Conservation (phyloP, 2,113 vertebrate genomes). For the Oryzias celebensis region DNA sequence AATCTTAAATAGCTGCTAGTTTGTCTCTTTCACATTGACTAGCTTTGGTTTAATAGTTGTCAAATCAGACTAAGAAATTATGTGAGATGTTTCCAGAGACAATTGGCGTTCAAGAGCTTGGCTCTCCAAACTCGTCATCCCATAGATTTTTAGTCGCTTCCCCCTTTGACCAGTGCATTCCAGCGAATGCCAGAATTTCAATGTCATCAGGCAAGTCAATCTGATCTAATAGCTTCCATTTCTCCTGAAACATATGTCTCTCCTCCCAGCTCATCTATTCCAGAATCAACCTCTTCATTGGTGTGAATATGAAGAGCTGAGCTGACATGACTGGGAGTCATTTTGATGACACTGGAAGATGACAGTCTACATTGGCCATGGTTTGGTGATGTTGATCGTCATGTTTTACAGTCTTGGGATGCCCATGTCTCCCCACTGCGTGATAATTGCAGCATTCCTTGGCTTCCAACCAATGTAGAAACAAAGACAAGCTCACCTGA, state of each 20-base stretch:
- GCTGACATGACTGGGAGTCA: not conserved
- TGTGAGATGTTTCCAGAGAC: not conserved
- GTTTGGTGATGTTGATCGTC: not conserved
- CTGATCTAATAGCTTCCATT: not conserved
- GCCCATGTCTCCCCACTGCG: not conserved
- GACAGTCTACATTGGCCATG: not conserved
- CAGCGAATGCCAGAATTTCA: constrained; percentile 18
- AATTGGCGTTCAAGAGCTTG: too few relatives aligned
- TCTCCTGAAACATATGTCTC: not conserved
- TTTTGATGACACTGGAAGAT: constrained; percentile 2
- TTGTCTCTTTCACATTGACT: too few relatives aligned
- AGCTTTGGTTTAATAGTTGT: not conserved
- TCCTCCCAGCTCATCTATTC: not conserved
- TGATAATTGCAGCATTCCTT: too few relatives aligned
- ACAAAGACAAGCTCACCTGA: constrained; percentile 1
- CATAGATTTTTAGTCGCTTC: not conserved
- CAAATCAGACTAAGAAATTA: not conserved
- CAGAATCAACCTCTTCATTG: not conserved
- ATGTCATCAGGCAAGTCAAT: constrained; percentile 12
- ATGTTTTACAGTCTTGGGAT: not conserved
- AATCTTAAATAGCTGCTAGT: too few relatives aligned
- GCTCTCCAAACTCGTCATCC: not conserved
- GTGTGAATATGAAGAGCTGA: not conserved
- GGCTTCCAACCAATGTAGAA: not conserved
- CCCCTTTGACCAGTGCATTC: constrained; percentile 5